phyloP scores from a whole-genome alignment of 2,113 vertebrate species.

The Dasyornis broadbenti region DNA sequence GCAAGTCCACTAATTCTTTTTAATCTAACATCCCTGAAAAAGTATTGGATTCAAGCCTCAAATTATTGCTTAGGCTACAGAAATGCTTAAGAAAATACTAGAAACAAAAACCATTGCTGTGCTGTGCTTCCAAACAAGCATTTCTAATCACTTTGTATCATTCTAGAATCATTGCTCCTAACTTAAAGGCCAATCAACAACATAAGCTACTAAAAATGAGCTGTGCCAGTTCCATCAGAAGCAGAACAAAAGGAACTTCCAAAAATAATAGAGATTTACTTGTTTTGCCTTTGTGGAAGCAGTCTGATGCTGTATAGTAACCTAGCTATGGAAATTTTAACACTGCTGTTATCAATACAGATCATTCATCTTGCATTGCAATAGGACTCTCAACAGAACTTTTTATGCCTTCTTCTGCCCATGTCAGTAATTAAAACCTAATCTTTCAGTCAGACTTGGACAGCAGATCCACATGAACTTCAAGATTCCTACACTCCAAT shows the following conservation, averaged over 20 bases:
- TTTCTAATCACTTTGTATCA: neutral
- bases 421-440: neutral
- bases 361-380: neutral
- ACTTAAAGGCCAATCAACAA: neutral
- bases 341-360: neutral
- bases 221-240: neutral
- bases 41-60: neutral
- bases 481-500: neutral
- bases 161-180: neutral
- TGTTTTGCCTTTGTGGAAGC: neutral
- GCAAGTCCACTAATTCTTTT: neutral
- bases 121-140: neutral
- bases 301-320: neutral
- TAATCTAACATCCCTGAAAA: neutral
- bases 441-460: neutral
- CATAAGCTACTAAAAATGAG: neutral
- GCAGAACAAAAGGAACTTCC: neutral
- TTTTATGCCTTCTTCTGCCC: neutral
- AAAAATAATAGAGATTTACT: neutral
- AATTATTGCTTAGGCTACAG: neutral
- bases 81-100: neutral
- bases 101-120: neutral
- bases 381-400: neutral
- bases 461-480: neutral
- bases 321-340: neutral